Evolutionary conservation across 2,797 vertebrate genomes (phyloP).

Genomic region (Capromys pilorides): DNA sequence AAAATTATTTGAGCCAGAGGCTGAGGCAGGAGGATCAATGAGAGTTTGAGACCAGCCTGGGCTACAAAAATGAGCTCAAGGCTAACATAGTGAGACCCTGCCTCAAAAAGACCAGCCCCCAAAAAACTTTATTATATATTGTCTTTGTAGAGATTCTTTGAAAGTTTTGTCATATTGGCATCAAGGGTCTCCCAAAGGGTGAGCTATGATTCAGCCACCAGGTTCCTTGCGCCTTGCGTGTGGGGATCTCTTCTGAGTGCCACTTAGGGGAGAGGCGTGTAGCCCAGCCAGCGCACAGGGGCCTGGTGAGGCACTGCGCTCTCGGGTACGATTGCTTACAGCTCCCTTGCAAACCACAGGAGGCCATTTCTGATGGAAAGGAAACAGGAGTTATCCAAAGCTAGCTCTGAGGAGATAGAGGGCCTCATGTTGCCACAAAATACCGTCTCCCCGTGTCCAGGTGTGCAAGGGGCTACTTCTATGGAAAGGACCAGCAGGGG

Average conservation of each 20-base stretch:
- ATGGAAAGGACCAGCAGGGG: neutral
- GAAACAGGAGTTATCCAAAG: neutral
- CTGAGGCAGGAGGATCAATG: no score
- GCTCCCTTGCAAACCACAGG: neutral
- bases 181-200: neutral
- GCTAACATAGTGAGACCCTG: no score
- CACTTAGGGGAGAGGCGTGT: rapidly evolving
- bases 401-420: neutral
- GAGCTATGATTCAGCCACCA: neutral
- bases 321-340: neutral
- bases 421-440: neutral
- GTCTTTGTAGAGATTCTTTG: slow-evolving; percentile 8
- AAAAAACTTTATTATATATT: neutral
- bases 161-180: neutral
- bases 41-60: no score
- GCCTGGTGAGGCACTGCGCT: neutral
- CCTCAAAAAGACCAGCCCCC: no score
- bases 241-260: neutral
- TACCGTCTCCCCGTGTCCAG: neutral
- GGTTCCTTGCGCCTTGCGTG: neutral
- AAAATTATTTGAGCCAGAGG: no score
- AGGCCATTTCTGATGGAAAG: neutral
- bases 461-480: neutral
- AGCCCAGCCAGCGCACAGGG: neutral
- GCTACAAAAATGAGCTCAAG: no score